Evolutionary conservation across 2,113 vertebrate genomes (phyloP).

Genomic region (Megaceryle maxima): DNA sequence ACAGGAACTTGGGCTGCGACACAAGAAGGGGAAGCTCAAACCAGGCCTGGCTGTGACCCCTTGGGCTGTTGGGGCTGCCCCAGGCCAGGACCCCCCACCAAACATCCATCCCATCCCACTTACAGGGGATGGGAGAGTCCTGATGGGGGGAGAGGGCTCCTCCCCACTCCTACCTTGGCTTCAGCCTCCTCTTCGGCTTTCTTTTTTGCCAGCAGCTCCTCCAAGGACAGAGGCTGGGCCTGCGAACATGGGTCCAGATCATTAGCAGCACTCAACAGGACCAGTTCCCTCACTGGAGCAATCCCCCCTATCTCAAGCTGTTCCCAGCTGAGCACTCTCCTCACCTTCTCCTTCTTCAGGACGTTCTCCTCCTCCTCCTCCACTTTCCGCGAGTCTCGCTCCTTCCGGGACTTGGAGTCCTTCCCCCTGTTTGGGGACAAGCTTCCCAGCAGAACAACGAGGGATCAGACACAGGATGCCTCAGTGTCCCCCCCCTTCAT

Average conservation of each 20-base stretch:
- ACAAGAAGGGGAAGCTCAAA: background rate
- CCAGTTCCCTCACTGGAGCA: background rate
- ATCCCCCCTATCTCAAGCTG: accelerated
- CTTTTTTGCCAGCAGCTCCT: constrained; percentile 96
- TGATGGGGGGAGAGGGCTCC: accelerated
- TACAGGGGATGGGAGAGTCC: too few species aligned
- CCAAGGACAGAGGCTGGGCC: constrained; percentile 92
- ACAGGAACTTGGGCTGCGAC: constrained; percentile 91
- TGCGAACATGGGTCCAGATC: background rate
- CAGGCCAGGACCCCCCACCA: background rate
- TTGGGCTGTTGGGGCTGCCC: accelerated
- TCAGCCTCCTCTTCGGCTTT: constrained; percentile 97
- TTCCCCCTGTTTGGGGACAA: constrained; percentile 85
- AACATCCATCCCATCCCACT: background rate
- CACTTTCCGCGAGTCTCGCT: constrained; percentile 82
- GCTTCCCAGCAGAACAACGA: constrained; percentile 61
- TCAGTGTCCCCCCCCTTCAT: too few species aligned
- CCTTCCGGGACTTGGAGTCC: constrained; percentile 85
- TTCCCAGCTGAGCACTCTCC: background rate
- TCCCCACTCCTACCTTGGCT: constrained; percentile 82
- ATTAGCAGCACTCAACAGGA: background rate
- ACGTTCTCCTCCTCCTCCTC: constrained; percentile 91
- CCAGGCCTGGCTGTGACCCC: accelerated
- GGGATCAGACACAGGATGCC: accelerated
- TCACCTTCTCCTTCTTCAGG: constrained; percentile 86